Base-by-base conservation (phyloP, 2,113 vertebrate species). In the Mugil cephalus region DNA sequence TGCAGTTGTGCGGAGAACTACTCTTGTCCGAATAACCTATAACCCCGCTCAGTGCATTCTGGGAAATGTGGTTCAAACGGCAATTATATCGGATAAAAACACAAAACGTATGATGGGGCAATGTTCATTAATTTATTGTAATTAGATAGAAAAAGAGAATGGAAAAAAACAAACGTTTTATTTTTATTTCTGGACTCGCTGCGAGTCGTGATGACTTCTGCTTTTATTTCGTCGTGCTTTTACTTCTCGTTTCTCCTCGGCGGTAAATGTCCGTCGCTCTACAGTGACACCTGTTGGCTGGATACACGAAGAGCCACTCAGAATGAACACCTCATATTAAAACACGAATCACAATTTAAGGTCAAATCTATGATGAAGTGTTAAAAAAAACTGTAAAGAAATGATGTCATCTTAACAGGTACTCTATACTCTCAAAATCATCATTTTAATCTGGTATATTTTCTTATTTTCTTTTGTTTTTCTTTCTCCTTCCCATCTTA, bases 1-100 rank as follows among this genome's bases (percentile, higher is more conserved):
- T 18, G 67, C 67, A 10, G 39, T 13, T 15, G 43, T 36, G 12
- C 10, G 45, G 7, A 24, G 4, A 30, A 6, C 39, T 7, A 10
- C 43, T 70, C 36, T 39, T 7, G 46, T 46, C 61, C 10, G 5
- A 8, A 34, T 73, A 51, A 81, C 83, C 87, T 73, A 6, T 69
- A 54, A 76, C 77, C 58, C 15, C 3, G 2, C 35, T 10, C 56
- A 7, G 0, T 76, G 93, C 69, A 84, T 88, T 66, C 0, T 92
- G 93, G 93, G 90, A 86, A 90, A 77, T 88, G 80, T 5, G 7
- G 84, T 91, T 24, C 13, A 12, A 8, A 3, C 24, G 24, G 3
- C 24, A 30, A 3, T 30, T 30, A 30, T 30, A 30, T 2, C 5
- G 24, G 24, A 30, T 30, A 30, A 30, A 30, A 30, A 30, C 24